Conservation (phyloP, 2,113 vertebrate genomes). For the Hippopotamus amphibius region DNA sequence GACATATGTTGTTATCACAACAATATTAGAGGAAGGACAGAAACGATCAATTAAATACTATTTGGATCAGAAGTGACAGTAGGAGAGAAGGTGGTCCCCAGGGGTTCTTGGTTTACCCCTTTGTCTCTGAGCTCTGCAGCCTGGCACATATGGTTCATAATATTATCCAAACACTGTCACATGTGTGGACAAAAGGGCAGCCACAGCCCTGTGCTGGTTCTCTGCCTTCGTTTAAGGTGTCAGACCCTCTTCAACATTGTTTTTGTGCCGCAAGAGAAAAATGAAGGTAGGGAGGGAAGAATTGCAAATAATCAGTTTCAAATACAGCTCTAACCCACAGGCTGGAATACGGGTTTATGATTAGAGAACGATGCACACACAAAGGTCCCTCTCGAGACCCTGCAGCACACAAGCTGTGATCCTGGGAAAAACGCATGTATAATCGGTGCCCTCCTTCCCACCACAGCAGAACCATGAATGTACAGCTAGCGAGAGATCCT, state of each 20-base stretch:
- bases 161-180: background rate
- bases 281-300: background rate
- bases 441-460: accelerated
- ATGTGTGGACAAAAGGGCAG: background rate
- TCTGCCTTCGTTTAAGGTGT: background rate
- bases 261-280: background rate
- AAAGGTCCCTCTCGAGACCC: background rate
- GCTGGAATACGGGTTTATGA: background rate
- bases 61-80: background rate
- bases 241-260: background rate
- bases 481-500: accelerated
- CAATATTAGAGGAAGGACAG: background rate
- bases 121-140: constrained; percentile 49
- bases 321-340: background rate
- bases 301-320: background rate
- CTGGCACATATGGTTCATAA: background rate
- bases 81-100: background rate
- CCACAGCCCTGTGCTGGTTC: background rate
- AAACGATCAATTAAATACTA: background rate
- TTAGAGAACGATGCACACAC: background rate
- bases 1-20: background rate
- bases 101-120: background rate
- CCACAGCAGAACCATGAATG: accelerated
- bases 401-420: accelerated
- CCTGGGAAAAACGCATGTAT: accelerated